Percentiles rank a stretch among this genome's conserved stretches.
phyloP scores from a whole-genome alignment of 1,140 invertebrate species.

The Drosophila serrata region DNA sequence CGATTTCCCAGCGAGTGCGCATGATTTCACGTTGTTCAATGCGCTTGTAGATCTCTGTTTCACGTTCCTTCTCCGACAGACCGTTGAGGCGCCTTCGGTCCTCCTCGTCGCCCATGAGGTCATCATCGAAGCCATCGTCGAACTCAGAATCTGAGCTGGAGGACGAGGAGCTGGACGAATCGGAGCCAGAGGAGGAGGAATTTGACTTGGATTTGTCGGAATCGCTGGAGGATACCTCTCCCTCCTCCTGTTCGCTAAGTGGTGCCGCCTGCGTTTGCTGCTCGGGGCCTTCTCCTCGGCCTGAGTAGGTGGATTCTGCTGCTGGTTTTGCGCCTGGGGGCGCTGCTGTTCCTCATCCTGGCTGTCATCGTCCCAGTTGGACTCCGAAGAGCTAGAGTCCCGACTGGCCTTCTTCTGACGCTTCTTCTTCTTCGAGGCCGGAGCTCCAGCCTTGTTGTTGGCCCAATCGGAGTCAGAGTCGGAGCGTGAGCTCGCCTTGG shows the following conservation, averaged over 20 bases:
- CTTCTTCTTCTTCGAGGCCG: slow-evolving; percentile 88
- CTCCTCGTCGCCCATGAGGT: slow-evolving; percentile 98
- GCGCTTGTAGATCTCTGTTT: slow-evolving; percentile 98
- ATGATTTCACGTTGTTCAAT: slow-evolving; percentile 97
- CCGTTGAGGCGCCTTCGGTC: slow-evolving; percentile 95
- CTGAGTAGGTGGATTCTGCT: slow-evolving; percentile 17
- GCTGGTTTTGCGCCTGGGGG: slow-evolving; percentile 5
- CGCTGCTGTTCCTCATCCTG: slow-evolving; percentile 41
- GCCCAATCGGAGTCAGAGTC: slow-evolving; percentile 87
- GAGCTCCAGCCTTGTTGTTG: slow-evolving; percentile 76
- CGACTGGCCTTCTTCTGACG: slow-evolving; percentile 87
- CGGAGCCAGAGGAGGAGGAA: slow-evolving; percentile 48
- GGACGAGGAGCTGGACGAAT: slow-evolving; percentile 77
- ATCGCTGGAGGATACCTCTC: slow-evolving; percentile 78
- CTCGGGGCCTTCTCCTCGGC: slow-evolving; percentile 21
- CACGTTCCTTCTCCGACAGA: slow-evolving; percentile 98
- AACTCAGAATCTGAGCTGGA: slow-evolving; percentile 86
- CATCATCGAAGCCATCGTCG: slow-evolving; percentile 94
- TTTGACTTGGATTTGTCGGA: slow-evolving; percentile 68
- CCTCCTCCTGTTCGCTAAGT: slow-evolving; percentile 73
- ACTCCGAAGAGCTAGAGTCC: slow-evolving; percentile 88
- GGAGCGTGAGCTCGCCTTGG: slow-evolving; percentile 83
- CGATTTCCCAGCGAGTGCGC: slow-evolving; percentile 98
- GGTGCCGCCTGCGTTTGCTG: not conserved
- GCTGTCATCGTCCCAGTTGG: slow-evolving; percentile 74